Evolutionary conservation across 2,113 vertebrate genomes (phyloP).

Genomic region (Anarrhichthys ocellatus): DNA sequence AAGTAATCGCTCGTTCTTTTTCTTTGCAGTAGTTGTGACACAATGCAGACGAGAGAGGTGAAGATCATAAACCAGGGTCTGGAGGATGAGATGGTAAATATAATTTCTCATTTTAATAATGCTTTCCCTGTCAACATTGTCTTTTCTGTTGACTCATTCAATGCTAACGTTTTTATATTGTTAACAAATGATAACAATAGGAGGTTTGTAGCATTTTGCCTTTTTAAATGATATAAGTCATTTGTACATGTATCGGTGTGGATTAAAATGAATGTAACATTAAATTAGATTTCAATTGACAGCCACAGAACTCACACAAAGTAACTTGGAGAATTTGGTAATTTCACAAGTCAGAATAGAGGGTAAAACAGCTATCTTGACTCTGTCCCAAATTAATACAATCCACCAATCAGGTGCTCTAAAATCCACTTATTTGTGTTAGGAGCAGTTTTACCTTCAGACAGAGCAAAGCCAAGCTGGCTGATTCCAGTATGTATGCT

Average conservation of each 20-base stretch:
- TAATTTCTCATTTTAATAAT: neutral
- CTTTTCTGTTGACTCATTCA: neutral
- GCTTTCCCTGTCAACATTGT: neutral
- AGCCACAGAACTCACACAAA: neutral
- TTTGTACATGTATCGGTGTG: neutral
- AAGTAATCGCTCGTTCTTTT: neutral
- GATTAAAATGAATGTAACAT: neutral
- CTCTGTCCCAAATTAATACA: neutral
- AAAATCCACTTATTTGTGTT: neutral
- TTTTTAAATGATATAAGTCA: neutral
- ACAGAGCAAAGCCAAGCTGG: no score
- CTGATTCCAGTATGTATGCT: no score
- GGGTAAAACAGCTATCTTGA: neutral
- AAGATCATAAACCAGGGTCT: slow-evolving; percentile 88
- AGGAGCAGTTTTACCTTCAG: no score
- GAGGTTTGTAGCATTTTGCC: neutral
- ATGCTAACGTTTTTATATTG: neutral
- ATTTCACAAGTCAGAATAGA: neutral
- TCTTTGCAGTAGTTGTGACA: slow-evolving; percentile 59
- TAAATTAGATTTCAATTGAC: neutral
- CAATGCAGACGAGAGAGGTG: slow-evolving; percentile 88
- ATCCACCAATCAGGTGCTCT: neutral
- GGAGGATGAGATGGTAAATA: slow-evolving; percentile 94
- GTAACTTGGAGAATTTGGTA: no score
- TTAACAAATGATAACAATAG: neutral